A percentile compares a stretch with the other conserved stretches of the same genome.
Conservation (phyloP, 2,113 vertebrate genomes). For the Poecilia latipinna region DNA sequence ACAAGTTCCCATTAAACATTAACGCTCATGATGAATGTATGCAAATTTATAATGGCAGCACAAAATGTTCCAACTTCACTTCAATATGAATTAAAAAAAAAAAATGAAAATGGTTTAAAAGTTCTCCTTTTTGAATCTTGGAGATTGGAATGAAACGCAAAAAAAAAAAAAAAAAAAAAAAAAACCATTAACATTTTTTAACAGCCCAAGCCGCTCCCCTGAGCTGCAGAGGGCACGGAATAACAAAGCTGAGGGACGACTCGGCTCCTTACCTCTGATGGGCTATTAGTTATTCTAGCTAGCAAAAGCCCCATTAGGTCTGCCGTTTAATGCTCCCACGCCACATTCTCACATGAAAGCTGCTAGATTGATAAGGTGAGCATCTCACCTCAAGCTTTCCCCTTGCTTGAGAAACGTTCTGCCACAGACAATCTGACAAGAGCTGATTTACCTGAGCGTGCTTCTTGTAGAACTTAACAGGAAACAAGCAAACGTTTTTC, state of each 20-base stretch:
- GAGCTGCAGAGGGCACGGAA: slow-evolving; percentile 64
- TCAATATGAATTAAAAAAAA: slow-evolving; percentile 1
- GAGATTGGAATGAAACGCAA: slow-evolving; percentile 36
- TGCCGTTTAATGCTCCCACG: slow-evolving; percentile 68
- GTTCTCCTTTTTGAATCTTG: slow-evolving; percentile 26
- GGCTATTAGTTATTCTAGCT: slow-evolving; percentile 77
- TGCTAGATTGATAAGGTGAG: slow-evolving; percentile 61
- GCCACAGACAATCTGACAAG: slow-evolving; percentile 56
- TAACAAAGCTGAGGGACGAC: slow-evolving; percentile 68
- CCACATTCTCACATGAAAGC: slow-evolving; percentile 68
- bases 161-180: not conserved
- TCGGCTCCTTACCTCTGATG: slow-evolving; percentile 70
- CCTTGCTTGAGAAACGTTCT: slow-evolving; percentile 52
- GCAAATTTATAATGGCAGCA: not conserved
- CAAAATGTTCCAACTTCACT: not conserved
- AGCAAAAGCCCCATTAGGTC: slow-evolving; percentile 74
- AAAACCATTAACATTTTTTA: slow-evolving; percentile 67
- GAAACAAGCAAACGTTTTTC: slow-evolving; percentile 40
- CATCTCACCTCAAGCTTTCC: slow-evolving; percentile 56
- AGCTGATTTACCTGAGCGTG: slow-evolving; percentile 54
- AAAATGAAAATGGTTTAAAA: slow-evolving; percentile 12
- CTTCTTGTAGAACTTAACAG: slow-evolving; percentile 39
- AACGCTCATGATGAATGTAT: not conserved
- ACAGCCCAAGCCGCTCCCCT: slow-evolving; percentile 50
- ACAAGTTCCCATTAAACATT: not conserved